phyloP scores from a whole-genome alignment of 2,113 vertebrate genomes.

The Phylloscopus trochilus region DNA sequence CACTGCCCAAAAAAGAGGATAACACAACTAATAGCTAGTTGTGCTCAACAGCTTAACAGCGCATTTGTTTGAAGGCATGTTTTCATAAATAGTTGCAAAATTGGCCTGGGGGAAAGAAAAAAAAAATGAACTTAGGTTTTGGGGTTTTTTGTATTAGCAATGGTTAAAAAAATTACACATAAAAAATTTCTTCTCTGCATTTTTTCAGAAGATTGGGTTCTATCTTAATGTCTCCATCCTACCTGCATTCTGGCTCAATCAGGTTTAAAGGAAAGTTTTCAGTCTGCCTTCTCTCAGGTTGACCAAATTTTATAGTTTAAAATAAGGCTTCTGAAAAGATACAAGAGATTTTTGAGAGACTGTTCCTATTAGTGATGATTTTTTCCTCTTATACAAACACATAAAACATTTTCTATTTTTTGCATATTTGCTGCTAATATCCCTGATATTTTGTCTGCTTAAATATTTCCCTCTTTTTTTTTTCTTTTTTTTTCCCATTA shows the following conservation, averaged over 20 bases:
- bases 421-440: rapidly evolving
- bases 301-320: neutral
- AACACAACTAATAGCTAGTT: neutral
- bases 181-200: neutral
- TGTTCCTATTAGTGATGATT: neutral
- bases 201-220: neutral
- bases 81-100: neutral
- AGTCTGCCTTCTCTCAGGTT: neutral
- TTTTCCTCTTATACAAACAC: neutral
- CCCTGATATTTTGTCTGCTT: neutral
- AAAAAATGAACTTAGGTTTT: neutral
- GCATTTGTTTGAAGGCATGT: neutral
- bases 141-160: neutral
- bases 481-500: neutral
- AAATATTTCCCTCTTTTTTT: neutral
- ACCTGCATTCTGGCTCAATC: neutral
- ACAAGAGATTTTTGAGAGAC: neutral
- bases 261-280: neutral
- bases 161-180: neutral
- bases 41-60: neutral
- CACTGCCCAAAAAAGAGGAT: rapidly evolving
- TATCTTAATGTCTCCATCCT: neutral
- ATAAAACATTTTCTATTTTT: neutral
- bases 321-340: neutral
- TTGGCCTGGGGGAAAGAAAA: neutral